Percentiles rank a stretch among this genome's conserved stretches.
Conservation (phyloP, 2,888 invertebrate species). For the Cheilosia variabilis region DNA sequence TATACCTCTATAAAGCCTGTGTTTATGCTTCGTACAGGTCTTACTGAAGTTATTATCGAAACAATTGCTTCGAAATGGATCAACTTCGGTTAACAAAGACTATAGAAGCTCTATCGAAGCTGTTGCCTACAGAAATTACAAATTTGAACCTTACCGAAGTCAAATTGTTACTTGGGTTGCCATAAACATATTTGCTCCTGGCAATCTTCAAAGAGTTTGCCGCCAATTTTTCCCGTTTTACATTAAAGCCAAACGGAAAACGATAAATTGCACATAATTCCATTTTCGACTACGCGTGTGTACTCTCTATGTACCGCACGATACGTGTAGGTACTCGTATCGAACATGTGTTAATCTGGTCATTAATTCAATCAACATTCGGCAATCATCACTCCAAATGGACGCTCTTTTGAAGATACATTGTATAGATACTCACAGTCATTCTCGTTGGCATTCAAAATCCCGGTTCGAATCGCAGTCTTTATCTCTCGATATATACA, state of each 20-base stretch:
- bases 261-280: conserved; percentile 2
- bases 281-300: conserved; percentile 20
- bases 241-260: conserved; percentile 6
- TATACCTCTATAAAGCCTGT: too few relatives aligned
- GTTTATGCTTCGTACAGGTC: too few relatives aligned
- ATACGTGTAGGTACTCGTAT: background rate
- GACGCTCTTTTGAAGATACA: background rate
- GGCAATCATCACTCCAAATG: conserved; percentile 31
- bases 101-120: too few relatives aligned
- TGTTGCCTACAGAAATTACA: too few relatives aligned
- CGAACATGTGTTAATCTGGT: conserved; percentile 14
- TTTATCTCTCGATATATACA: background rate
- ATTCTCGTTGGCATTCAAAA: background rate
- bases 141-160: too few relatives aligned
- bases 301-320: conserved; percentile 15
- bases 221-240: conserved; percentile 5
- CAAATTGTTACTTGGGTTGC: too few relatives aligned
- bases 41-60: too few relatives aligned
- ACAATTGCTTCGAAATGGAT: too few relatives aligned
- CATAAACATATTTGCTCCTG: background rate
- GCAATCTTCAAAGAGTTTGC: conserved; percentile 10
- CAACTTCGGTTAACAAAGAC: too few relatives aligned
- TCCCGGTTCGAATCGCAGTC: background rate
- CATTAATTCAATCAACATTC: conserved; percentile 53
- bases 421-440: background rate